A percentile compares a stretch with the other conserved stretches of the same genome.
Conservation (phyloP, 2,888 invertebrate genomes). For the Marronus borbonicus region DNA sequence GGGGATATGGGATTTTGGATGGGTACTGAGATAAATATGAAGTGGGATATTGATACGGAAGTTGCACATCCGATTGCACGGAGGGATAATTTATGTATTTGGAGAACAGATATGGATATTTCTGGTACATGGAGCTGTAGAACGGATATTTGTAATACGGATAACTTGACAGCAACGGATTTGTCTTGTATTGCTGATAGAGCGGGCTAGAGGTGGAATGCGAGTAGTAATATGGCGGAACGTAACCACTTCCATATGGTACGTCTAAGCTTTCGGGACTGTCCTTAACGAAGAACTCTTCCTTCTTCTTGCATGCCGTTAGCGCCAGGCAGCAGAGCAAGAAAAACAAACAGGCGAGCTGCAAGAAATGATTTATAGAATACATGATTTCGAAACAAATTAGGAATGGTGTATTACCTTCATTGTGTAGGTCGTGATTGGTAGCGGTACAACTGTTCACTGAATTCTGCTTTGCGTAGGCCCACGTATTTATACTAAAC, state of each 20-base stretch:
- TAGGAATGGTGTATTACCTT: constrained; percentile 30
- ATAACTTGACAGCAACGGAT: not conserved
- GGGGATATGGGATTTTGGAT: not conserved
- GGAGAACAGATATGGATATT: constrained; percentile 2
- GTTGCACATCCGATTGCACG: not conserved
- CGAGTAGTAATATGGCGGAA: not conserved
- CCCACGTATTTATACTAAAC: constrained; percentile 30
- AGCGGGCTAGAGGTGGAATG: no score
- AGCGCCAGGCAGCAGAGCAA: constrained; percentile 16
- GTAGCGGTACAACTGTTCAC: not conserved
- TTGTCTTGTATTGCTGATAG: no score
- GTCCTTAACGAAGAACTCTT: not conserved
- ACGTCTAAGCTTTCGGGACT: not conserved
- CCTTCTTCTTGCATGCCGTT: constrained; percentile 38
- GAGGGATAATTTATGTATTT: not conserved
- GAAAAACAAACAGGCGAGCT: constrained; percentile 21
- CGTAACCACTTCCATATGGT: not conserved
- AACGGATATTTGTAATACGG: not conserved
- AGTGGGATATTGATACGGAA: not conserved
- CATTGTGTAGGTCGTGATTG: constrained; percentile 3
- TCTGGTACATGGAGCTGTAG: not conserved
- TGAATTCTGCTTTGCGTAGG: not conserved
- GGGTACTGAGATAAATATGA: not conserved
- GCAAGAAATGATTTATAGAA: not conserved
- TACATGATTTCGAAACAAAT: not conserved